phyloP scores from a whole-genome alignment of 1,140 invertebrate species.

The Hylaeus volcanicus region DNA sequence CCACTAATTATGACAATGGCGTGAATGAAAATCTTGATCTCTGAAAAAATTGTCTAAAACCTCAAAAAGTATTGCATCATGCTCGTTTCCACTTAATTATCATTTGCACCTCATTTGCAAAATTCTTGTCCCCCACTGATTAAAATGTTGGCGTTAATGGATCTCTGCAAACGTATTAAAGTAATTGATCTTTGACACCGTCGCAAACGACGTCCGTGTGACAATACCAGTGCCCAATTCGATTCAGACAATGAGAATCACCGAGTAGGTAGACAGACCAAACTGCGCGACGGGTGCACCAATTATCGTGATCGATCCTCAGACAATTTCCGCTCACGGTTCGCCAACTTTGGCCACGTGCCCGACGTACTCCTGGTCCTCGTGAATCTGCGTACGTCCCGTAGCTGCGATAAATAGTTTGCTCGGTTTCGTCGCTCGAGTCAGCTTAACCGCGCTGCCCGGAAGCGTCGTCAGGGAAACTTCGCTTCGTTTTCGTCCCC shows the following conservation, averaged over 20 bases:
- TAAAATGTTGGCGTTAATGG: too few species aligned
- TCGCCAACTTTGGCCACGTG: slow-evolving; percentile 50
- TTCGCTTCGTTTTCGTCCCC: slow-evolving; percentile 2
- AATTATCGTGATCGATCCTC: slow-evolving; percentile 55
- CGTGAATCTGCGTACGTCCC: slow-evolving; percentile 46
- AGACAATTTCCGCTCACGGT: background rate
- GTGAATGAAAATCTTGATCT: too few species aligned
- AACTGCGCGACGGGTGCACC: slow-evolving; percentile 36
- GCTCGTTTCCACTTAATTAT: too few species aligned
- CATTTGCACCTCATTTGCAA: too few species aligned
- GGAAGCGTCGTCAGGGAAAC: slow-evolving; percentile 11
- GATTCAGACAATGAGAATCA: background rate
- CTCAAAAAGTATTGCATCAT: too few species aligned
- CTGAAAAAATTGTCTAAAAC: too few species aligned
- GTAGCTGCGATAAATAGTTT: slow-evolving; percentile 19
- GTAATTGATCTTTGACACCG: background rate
- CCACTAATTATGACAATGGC: too few species aligned
- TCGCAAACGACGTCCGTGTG: background rate
- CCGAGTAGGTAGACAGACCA: slow-evolving; percentile 5
- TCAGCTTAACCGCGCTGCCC: slow-evolving; percentile 15
- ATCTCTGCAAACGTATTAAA: too few species aligned
- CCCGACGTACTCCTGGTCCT: slow-evolving; percentile 33
- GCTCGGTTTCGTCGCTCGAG: slow-evolving; percentile 10
- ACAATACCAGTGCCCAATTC: background rate
- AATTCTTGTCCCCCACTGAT: too few species aligned